Base-by-base conservation (phyloP, 53 echinoderm and acorn worm genomes). In the Echinometra lucunter region DNA sequence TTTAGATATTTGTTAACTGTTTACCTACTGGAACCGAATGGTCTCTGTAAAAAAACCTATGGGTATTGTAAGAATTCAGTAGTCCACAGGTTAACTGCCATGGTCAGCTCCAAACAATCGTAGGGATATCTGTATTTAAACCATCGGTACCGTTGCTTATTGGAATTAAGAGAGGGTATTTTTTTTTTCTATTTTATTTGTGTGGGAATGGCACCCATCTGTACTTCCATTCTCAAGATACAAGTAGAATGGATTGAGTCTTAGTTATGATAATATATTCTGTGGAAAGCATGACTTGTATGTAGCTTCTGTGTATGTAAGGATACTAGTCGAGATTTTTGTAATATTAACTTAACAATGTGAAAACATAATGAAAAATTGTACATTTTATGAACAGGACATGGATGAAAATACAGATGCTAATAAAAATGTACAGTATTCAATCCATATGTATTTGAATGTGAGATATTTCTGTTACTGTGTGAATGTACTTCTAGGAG, bases 371-470 rank as follows among this genome's bases (percentile, higher is more conserved):
- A 88, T 44, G 37, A 70, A 91, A 45, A 69, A 91, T 27, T 91
- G 91, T 91, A 91, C 91, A 91, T 91, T 91, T 72, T 90, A 90
- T 58, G 90, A 90, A 90, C 1, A 63, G 58, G 90, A 63, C 42
- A 63, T 58, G 38, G 37, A 90, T 25, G 25, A 42, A 49, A 85
- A 45, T 85, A 49, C 21, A 90, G 90, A 90, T 37, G 66, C 58
- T 90, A 63, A 90, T 90, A 90, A 90, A 88, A 53, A 90, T 27
- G 90, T 90, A 90, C 90, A 90, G 90, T 90, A 90, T 90, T 90
- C 58, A 90, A 90, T 45, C 19, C 40, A 81, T 11, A 69, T 40
- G 38, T 2, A 0, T 38, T 38, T 6, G 34, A 15, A 72, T 72
- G 72, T 70, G 0, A 34, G 15, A 40, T 19, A 38, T 37, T 42